A percentile compares a stretch with the other conserved stretches of the same genome.
Conservation (phyloP, 1,140 invertebrate species). For the Scaptodrosophila lebanonensis region DNA sequence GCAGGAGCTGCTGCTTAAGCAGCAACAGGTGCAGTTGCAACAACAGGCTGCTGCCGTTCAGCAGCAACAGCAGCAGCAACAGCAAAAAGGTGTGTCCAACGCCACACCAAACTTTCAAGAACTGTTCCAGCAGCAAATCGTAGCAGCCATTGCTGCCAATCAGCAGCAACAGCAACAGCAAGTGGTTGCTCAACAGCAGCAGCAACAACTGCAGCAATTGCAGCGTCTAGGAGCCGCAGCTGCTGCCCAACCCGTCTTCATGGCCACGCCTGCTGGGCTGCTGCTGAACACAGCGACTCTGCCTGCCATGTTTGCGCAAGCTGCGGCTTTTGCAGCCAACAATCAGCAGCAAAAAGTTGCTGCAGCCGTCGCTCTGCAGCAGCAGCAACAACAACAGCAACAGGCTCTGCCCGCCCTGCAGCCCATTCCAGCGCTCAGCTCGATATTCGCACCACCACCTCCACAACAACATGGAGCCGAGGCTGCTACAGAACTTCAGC, state of each 20-base stretch:
- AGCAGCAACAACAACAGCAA: constrained; percentile 41
- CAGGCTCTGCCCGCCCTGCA: constrained; percentile 61
- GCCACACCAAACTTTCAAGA: constrained; percentile 54
- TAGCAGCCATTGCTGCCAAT: constrained; percentile 49
- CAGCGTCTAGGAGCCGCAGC: constrained; percentile 49
- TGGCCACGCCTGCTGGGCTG: constrained; percentile 67
- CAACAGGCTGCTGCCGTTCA: background rate
- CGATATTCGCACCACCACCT: constrained; percentile 64
- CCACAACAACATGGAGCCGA: constrained; percentile 13
- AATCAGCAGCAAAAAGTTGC: constrained; percentile 51
- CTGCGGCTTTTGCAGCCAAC: constrained; percentile 60
- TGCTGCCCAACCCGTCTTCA: constrained; percentile 69
- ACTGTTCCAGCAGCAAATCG: constrained; percentile 67
- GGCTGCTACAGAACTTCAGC: constrained; percentile 25
- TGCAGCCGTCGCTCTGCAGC: constrained; percentile 43
- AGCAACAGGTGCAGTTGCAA: constrained; percentile 46
- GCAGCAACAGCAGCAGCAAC: constrained; percentile 27
- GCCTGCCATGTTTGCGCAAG: constrained; percentile 67
- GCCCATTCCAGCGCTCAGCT: constrained; percentile 68
- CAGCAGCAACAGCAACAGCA: constrained; percentile 43
- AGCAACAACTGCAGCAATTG: constrained; percentile 47
- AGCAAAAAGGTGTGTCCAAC: constrained; percentile 9
- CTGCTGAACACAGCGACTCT: constrained; percentile 66
- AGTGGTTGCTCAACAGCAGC: constrained; percentile 40
- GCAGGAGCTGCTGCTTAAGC: constrained; percentile 59